phyloP scores from a whole-genome alignment of 1,140 invertebrate genomes.

The Hylyphantes graminicola region DNA sequence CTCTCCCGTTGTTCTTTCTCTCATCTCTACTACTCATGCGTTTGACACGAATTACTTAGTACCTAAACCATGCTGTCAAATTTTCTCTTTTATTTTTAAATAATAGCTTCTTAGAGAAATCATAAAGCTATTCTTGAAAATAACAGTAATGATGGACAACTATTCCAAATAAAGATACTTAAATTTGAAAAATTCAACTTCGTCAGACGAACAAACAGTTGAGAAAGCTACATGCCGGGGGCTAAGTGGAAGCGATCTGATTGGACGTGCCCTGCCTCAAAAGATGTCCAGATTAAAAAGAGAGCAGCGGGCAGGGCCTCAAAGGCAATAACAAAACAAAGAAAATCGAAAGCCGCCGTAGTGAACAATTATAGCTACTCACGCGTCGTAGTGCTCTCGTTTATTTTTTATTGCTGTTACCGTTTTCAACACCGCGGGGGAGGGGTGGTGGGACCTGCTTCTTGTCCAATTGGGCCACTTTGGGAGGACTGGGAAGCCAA shows the following conservation, averaged over 20 bases:
- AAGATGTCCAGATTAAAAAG: conserved; percentile 47
- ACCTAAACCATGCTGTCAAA: too few relatives aligned
- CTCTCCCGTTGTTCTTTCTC: too few relatives aligned
- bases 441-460: conserved; percentile 29
- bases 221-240: not conserved
- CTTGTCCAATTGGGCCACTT: conserved; percentile 48
- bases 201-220: too few relatives aligned
- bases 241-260: conserved; percentile 30
- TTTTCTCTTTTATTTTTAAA: too few relatives aligned
- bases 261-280: conserved; percentile 49
- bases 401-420: not conserved
- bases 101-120: too few relatives aligned
- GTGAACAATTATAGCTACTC: conserved; percentile 58
- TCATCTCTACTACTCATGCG: too few relatives aligned
- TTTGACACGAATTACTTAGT: too few relatives aligned
- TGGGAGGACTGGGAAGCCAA: conserved; percentile 39
- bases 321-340: conserved; percentile 40
- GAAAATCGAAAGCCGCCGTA: conserved; percentile 20
- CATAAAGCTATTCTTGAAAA: too few relatives aligned
- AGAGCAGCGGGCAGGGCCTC: not conserved
- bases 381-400: conserved; percentile 26
- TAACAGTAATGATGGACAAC: too few relatives aligned
- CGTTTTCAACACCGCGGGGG: conserved; percentile 27
- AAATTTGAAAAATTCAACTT: too few relatives aligned
- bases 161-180: too few relatives aligned